Conservation (phyloP, 2,797 vertebrate species). For the Strix occidentalis region DNA sequence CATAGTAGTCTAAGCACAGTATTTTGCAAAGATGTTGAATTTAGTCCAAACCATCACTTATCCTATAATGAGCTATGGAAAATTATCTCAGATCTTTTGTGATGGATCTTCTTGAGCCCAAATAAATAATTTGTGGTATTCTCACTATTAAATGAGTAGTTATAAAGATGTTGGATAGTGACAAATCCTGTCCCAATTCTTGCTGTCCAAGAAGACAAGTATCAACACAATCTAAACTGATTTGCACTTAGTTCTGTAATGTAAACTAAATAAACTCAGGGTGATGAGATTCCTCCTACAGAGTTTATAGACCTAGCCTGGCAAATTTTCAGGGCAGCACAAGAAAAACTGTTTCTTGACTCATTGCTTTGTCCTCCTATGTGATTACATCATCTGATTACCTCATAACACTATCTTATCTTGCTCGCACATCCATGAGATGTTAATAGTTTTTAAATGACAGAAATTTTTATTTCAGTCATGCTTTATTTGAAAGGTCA, state of each 20-base stretch:
- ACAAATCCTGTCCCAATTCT: background rate
- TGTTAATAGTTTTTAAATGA: background rate
- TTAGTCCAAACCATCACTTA: conserved; percentile 17
- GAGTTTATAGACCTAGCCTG: background rate
- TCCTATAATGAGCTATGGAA: background rate
- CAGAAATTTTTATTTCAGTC: background rate
- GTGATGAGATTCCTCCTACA: background rate
- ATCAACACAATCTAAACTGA: background rate
- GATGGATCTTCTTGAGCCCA: background rate
- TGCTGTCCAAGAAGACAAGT: background rate
- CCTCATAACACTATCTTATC: background rate
- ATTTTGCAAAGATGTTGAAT: background rate
- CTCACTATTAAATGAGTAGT: background rate
- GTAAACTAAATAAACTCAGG: background rate
- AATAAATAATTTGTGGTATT: background rate
- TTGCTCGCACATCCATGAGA: background rate
- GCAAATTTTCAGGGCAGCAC: background rate
- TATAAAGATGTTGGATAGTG: background rate
- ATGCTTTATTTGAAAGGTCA: background rate
- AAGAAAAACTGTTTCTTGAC: background rate
- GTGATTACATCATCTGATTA: conserved; percentile 13
- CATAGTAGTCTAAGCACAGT: background rate
- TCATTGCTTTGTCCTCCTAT: background rate
- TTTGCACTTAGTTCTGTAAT: background rate
- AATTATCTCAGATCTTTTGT: conserved; percentile 16